These are phyloP conservation scores for Apis laboriosa DNA, from an alignment of 1,140 invertebrate species.

Conservation along the genomic window DNA sequence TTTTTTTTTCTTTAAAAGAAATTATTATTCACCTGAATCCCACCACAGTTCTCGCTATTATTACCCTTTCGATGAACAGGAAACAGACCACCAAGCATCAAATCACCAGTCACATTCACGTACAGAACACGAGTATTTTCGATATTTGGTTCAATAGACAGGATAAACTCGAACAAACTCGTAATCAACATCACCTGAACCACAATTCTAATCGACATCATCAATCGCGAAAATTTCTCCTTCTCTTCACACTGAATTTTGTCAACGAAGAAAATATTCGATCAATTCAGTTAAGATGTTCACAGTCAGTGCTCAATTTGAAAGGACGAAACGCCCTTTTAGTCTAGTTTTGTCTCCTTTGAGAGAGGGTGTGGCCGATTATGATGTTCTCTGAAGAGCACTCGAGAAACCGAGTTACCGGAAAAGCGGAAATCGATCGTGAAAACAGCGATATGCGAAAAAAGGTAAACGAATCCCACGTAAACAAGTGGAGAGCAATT, in stretches of 20 bases:
- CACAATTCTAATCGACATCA: neutral
- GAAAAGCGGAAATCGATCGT: neutral
- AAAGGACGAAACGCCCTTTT: no score
- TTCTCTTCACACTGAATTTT: no score
- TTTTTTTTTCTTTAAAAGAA: no score
- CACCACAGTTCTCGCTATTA: slow-evolving; percentile 76
- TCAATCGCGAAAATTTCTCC: no score
- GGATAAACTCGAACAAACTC: neutral
- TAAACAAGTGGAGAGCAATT: slow-evolving; percentile 37
- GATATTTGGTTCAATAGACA: no score
- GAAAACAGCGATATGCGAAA: neutral
- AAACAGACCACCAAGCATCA: slow-evolving; percentile 82
- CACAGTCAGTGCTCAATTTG: no score
- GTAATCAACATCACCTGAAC: neutral
- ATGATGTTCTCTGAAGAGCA: no score
- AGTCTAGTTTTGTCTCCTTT: no score
- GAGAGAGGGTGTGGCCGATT: no score
- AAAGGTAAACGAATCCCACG: slow-evolving; percentile 28
- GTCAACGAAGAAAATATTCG: no score
- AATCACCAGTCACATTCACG: slow-evolving; percentile 80
- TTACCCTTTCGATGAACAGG: slow-evolving; percentile 81
- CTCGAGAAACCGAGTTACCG: neutral
- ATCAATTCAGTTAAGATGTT: no score
- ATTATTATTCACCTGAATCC: slow-evolving; percentile 77
- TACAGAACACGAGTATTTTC: slow-evolving; percentile 52